Conservation (phyloP, 2,888 invertebrate genomes). For the Thymelicus sylvestris region DNA sequence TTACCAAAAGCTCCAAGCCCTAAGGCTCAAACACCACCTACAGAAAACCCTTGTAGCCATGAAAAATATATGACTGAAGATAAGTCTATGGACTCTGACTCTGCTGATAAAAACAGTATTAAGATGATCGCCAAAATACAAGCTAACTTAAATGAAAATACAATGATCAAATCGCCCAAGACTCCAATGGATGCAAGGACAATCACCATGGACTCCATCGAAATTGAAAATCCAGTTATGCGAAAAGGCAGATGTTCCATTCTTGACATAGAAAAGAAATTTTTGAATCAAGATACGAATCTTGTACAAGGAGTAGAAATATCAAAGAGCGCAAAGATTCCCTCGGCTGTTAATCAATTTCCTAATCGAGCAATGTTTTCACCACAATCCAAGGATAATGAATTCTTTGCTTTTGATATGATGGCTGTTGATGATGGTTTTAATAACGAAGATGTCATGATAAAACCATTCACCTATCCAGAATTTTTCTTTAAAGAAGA, state of each 20-base stretch:
- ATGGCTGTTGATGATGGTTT: constrained; percentile 87
- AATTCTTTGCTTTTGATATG: constrained; percentile 87
- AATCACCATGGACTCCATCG: constrained; percentile 64
- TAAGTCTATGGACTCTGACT: constrained; percentile 72
- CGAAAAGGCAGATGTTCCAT: constrained; percentile 60
- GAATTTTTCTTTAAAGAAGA: constrained; percentile 90
- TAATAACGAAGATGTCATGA: constrained; percentile 85
- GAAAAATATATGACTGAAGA: constrained; percentile 81
- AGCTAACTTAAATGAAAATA: constrained; percentile 78
- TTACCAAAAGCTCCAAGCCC: constrained; percentile 72
- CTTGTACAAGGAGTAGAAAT: constrained; percentile 78
- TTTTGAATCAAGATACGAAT: constrained; percentile 71
- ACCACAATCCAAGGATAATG: constrained; percentile 87
- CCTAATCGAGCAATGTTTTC: constrained; percentile 89
- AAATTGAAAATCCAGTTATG: constrained; percentile 64
- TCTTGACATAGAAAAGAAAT: constrained; percentile 72
- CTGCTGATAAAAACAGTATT: constrained; percentile 72
- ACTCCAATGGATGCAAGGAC: constrained; percentile 80
- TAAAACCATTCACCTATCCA: constrained; percentile 87
- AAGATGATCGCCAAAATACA: constrained; percentile 81
- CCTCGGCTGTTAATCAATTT: constrained; percentile 69
- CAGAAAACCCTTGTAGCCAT: constrained; percentile 72
- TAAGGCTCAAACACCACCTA: constrained; percentile 66
- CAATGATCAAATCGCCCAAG: constrained; percentile 81
- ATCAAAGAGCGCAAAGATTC: constrained; percentile 78